Percentiles rank a stretch among this genome's conserved stretches.
Evolutionary conservation across 2,797 vertebrate species (phyloP).

Genomic region (Pitangus sulphuratus): DNA sequence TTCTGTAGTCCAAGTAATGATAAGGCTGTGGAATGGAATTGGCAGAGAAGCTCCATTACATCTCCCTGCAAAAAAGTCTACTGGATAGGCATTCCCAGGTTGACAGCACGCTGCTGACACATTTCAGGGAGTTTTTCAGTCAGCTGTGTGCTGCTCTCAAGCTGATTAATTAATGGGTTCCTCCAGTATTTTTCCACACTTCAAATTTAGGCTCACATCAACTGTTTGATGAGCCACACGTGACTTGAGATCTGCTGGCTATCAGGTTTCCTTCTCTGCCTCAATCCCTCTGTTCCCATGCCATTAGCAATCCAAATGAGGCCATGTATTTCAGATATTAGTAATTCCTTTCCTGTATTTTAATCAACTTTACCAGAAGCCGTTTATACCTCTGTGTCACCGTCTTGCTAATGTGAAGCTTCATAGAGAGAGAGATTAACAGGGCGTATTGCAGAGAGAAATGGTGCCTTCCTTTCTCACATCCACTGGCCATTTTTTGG

Average conservation of each 20-base stretch:
- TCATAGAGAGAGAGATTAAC: not conserved
- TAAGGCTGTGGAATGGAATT: not conserved
- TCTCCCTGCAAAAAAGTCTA: not conserved
- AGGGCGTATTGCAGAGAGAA: not conserved
- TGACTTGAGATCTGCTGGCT: not conserved
- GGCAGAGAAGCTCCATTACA: not conserved
- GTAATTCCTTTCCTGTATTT: constrained; percentile 50
- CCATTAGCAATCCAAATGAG: not conserved
- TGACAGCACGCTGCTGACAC: not conserved
- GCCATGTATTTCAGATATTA: constrained; percentile 32
- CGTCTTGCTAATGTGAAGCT: not conserved
- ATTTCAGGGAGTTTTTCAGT: not conserved
- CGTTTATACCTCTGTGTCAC: accelerated
- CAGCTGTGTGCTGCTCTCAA: not conserved
- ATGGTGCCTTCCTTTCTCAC: not conserved
- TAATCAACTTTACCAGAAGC: constrained; percentile 50
- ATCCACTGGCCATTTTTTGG: not conserved
- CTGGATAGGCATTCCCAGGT: not conserved
- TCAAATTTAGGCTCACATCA: not conserved
- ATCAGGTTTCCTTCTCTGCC: not conserved
- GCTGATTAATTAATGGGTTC: not conserved
- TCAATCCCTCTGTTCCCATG: not conserved
- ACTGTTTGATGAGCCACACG: not conserved
- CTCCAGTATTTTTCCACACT: not conserved
- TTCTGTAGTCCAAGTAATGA: not conserved